Evolutionary conservation across 2,888 invertebrate genomes (phyloP).

Genomic region (Sicus ferrugineus): DNA sequence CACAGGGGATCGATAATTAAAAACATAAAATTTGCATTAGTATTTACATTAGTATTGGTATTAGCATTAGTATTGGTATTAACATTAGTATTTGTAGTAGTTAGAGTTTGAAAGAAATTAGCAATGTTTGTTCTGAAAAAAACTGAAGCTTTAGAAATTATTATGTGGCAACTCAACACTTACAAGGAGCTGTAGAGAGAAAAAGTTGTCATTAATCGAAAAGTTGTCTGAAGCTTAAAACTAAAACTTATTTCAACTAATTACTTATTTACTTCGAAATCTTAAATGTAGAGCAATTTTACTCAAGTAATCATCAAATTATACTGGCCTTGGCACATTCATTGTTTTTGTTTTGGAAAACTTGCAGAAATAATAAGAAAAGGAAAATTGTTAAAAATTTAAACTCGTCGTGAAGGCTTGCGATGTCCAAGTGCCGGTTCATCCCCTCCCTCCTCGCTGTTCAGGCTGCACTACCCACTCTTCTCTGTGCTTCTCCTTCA

Average conservation of each 20-base stretch:
- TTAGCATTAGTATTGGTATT: conserved; percentile 1
- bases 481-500: not conserved
- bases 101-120: not conserved
- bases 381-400: no score
- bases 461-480: not conserved
- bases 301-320: not conserved
- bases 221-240: conserved; percentile 6
- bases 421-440: no score
- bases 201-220: conserved; percentile 2
- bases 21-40: conserved; percentile 6
- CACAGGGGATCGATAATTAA: not conserved
- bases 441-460: no score
- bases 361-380: not conserved
- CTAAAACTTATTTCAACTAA: not conserved
- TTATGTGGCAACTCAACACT: not conserved
- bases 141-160: not conserved
- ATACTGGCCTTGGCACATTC: conserved; percentile 9
- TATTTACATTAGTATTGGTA: not conserved
- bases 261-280: not conserved
- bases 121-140: not conserved
- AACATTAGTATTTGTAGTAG: not conserved
- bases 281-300: no score
- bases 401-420: no score
- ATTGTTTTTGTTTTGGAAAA: not conserved
- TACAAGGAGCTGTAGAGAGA: not conserved